Base-by-base conservation (phyloP, 1,140 invertebrate genomes). In the Drosophila melanica region DNA sequence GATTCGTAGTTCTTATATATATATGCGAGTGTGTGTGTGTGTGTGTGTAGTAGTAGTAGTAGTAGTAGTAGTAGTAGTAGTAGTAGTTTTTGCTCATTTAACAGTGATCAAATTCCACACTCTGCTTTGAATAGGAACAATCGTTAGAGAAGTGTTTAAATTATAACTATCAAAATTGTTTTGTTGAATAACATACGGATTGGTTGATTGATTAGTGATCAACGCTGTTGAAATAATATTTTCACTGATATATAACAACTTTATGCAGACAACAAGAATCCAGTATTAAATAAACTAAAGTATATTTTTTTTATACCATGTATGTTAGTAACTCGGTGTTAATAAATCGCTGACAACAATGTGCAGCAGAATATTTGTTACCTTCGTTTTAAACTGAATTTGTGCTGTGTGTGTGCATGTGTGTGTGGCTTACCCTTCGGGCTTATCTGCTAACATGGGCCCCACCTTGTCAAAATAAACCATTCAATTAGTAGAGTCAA, bases 391-490 rank as follows among this genome's bases (percentile, higher is more conserved):
- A 69, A 48, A 77, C 70, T 76, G 69, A 60, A 63, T 68, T 75
- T 65, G 41, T 18, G 51, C 39, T 4, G 10, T 64, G 47, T 60
- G 42, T 30, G 35, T 44, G 11, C 45, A 6, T 42, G 23, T 16
- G 33, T 47, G 11, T 14, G 58, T 50, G 27, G 18, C 54, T 18
- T 58, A 44, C 59, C 81, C 60, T 72, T 69, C 48, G 79, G 79
- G 66, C 75, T 71, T 79, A 87, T 82, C 70, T 75, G 79, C 66
- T 68, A 86, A 87, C 81, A 76, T 60, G 71, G 47, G 48, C 48
- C 23, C 48, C 71, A 86, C 75, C 81, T 86, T 86, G 81, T 86
- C 82, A 86, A 86, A 86, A 86, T 86, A 86, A 86, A 87, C 81
- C 81, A 86, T 86, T 86, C 79, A 86, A 86, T 86, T 86, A 86